These are phyloP conservation scores for Lepisosteus oculatus DNA, from an alignment of 2,113 vertebrate species.

Conservation along the genomic window DNA sequence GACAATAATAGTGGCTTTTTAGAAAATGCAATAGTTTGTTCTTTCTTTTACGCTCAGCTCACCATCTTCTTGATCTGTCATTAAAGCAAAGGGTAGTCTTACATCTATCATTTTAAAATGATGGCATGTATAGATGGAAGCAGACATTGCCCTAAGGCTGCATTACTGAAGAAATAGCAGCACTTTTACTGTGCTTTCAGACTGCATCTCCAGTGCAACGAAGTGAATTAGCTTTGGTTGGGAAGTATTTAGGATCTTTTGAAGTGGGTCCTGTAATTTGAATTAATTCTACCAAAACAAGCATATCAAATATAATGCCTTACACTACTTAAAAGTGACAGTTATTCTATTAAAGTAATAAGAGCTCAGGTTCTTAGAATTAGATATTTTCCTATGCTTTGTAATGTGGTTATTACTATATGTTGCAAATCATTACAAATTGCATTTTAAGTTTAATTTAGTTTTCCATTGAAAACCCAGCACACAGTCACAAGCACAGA, in stretches of 20 bases:
- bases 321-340: slow-evolving; percentile 2
- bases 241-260: slow-evolving; percentile 4
- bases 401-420: background rate
- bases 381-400: background rate
- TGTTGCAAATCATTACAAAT: slow-evolving; percentile 2
- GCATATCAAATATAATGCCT: background rate
- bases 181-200: background rate
- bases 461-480: background rate
- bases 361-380: background rate
- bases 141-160: slow-evolving; percentile 6
- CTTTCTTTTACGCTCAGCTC: no score
- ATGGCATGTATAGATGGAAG: background rate
- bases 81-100: background rate
- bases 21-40: background rate
- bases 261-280: slow-evolving; percentile 12
- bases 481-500: background rate
- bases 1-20: background rate
- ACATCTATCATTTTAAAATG: background rate
- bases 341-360: background rate
- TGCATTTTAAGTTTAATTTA: background rate
- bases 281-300: slow-evolving; percentile 4
- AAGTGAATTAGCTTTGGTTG: slow-evolving; percentile 10
- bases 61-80: background rate
- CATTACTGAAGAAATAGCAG: background rate
- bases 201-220: slow-evolving; percentile 8